Conservation (phyloP, 2,113 vertebrate genomes). For the Ceuthmochares aereus region DNA sequence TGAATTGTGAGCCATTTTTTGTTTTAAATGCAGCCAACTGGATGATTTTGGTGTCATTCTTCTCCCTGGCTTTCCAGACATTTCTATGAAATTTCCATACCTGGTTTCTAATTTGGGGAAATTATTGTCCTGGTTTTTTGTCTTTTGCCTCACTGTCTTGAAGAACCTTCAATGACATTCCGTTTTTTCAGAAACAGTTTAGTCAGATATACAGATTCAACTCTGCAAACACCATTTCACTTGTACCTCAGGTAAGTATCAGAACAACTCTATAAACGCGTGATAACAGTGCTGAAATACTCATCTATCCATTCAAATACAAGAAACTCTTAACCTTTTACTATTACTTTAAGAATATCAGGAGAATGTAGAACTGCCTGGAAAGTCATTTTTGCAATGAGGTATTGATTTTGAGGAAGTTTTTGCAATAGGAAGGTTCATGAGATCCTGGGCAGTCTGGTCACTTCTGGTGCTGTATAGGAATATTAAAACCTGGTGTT, state of each 20-base stretch:
- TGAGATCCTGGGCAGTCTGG: background rate
- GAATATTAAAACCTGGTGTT: background rate
- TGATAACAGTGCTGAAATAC: background rate
- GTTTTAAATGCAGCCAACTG: background rate
- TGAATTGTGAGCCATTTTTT: background rate
- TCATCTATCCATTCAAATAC: background rate
- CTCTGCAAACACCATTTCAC: background rate
- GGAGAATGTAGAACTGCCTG: background rate
- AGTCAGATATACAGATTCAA: background rate
- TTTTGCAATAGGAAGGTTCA: conserved; percentile 10
- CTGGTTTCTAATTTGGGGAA: background rate
- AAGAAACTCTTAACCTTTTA: background rate
- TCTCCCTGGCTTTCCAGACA: background rate
- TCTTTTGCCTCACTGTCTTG: background rate
- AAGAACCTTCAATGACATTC: background rate
- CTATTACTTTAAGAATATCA: background rate
- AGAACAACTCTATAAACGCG: background rate
- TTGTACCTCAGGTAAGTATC: background rate
- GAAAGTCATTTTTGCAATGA: conserved; percentile 7
- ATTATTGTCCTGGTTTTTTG: background rate
- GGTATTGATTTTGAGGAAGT: conserved; percentile 42
- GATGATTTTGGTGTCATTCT: background rate
- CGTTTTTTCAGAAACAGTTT: background rate
- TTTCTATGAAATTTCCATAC: background rate
- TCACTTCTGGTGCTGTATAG: background rate